phyloP scores from a whole-genome alignment of 2,113 vertebrate genomes.

The Sinocyclocheilus anophthalmus region DNA sequence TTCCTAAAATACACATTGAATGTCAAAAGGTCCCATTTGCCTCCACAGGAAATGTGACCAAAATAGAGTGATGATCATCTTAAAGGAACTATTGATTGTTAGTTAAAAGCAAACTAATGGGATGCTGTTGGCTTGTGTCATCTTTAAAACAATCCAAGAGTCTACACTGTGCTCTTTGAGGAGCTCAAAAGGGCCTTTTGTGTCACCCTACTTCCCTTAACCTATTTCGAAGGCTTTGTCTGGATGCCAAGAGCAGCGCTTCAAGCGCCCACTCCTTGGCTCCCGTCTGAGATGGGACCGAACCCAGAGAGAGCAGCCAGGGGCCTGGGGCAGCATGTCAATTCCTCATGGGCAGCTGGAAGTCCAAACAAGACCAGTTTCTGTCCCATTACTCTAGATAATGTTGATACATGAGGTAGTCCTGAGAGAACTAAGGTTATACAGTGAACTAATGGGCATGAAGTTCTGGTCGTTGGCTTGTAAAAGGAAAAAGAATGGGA shows the following conservation, averaged over 20 bases:
- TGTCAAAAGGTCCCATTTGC: constrained; percentile 13
- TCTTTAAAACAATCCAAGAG: constrained; percentile 67
- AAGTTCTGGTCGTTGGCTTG: constrained; percentile 41
- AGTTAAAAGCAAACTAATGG: constrained; percentile 68
- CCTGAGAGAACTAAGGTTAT: constrained; percentile 40
- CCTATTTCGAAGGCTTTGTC: constrained; percentile 65
- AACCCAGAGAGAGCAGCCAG: constrained; percentile 60
- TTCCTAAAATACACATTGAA: constrained; percentile 28
- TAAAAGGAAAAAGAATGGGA: constrained; percentile 26
- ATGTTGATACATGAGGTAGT: constrained; percentile 59
- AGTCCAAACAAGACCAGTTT: constrained; percentile 64
- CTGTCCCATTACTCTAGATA: constrained; percentile 64
- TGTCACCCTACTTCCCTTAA: constrained; percentile 66
- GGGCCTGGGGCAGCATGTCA: constrained; percentile 62
- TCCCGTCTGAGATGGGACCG: constrained; percentile 59
- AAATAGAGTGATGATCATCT: constrained; percentile 65
- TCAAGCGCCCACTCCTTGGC: constrained; percentile 61
- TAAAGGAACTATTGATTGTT: constrained; percentile 71
- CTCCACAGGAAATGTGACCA: constrained; percentile 59
- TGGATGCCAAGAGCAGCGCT: constrained; percentile 56
- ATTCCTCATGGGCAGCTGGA: constrained; percentile 60
- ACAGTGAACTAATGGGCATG: constrained; percentile 22
- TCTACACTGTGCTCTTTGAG: constrained; percentile 74
- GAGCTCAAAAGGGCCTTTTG: constrained; percentile 72
- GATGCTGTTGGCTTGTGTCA: constrained; percentile 65